Evolutionary conservation across 2,113 vertebrate genomes (phyloP).

Genomic region (Anser cygnoides): DNA sequence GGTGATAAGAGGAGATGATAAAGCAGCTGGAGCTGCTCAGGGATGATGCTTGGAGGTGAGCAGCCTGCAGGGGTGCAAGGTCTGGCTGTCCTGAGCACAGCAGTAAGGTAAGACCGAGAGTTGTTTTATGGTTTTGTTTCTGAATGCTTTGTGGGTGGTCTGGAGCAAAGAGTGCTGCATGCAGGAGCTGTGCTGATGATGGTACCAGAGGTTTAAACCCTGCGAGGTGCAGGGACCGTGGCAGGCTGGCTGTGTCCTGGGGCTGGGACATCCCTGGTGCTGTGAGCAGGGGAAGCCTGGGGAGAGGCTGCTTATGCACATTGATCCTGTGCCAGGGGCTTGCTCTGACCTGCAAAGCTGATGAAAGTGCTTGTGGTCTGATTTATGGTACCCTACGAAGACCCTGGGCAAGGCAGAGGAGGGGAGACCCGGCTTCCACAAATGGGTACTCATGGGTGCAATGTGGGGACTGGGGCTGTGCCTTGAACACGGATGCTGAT

Average conservation of each 20-base stretch:
- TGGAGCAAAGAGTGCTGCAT: neutral
- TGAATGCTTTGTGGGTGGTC: rapidly evolving
- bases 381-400: neutral
- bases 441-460: rapidly evolving
- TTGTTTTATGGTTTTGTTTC: neutral
- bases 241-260: neutral
- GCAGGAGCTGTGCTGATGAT: neutral
- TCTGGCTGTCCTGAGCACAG: neutral
- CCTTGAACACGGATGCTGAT: rapidly evolving
- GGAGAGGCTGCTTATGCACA: neutral
- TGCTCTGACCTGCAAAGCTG: neutral
- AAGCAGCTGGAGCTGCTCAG: conserved; percentile 28
- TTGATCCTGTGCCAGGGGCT: neutral
- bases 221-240: rapidly evolving
- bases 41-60: neutral
- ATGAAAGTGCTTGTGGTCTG: neutral
- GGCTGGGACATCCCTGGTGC: neutral
- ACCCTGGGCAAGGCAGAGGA: neutral
- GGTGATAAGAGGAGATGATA: conserved; percentile 45
- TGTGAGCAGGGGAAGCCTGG: rapidly evolving
- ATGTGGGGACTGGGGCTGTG: neutral
- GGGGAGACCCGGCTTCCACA: neutral
- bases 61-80: neutral
- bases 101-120: neutral
- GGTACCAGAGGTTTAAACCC: neutral